phyloP scores from a whole-genome alignment of 2,797 vertebrate species.

The Halcyon badia region DNA sequence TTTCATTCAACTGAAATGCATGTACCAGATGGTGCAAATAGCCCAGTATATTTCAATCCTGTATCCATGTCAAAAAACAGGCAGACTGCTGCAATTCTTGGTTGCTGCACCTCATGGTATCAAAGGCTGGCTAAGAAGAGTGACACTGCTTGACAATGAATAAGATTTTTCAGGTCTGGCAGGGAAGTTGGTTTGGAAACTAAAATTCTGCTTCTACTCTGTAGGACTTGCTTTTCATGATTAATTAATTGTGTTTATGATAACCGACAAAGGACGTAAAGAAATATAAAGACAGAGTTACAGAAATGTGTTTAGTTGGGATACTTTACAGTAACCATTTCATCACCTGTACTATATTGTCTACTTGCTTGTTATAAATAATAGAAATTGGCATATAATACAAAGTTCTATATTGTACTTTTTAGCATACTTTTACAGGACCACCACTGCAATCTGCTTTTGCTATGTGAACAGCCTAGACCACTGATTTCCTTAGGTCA shows the following conservation, averaged over 20 bases:
- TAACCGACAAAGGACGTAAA: constrained; percentile 64
- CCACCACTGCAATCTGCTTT: not conserved
- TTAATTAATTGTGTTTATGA: constrained; percentile 72
- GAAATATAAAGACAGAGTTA: constrained; percentile 38
- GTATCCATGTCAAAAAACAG: constrained; percentile 69
- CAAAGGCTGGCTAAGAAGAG: constrained; percentile 67
- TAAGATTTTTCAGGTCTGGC: constrained; percentile 72
- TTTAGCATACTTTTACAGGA: not conserved
- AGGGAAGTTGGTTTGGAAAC: constrained; percentile 58
- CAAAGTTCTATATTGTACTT: not conserved
- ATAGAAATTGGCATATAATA: not conserved
- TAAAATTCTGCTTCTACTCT: constrained; percentile 46
- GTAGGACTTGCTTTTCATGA: constrained; percentile 70
- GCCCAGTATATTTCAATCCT: constrained; percentile 70
- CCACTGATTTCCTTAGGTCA: not conserved
- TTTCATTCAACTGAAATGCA: constrained; percentile 71
- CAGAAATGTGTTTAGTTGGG: constrained; percentile 32
- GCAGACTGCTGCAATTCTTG: constrained; percentile 71
- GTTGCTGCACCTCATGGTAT: constrained; percentile 73
- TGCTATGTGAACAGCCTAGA: not conserved
- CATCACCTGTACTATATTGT: not conserved
- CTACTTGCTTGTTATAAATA: not conserved
- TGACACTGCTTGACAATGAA: constrained; percentile 67
- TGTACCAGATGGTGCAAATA: constrained; percentile 75
- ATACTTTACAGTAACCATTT: constrained; percentile 47